Conservation (phyloP, 2,113 vertebrate genomes). For the Phalacrocorax brasilianus region DNA sequence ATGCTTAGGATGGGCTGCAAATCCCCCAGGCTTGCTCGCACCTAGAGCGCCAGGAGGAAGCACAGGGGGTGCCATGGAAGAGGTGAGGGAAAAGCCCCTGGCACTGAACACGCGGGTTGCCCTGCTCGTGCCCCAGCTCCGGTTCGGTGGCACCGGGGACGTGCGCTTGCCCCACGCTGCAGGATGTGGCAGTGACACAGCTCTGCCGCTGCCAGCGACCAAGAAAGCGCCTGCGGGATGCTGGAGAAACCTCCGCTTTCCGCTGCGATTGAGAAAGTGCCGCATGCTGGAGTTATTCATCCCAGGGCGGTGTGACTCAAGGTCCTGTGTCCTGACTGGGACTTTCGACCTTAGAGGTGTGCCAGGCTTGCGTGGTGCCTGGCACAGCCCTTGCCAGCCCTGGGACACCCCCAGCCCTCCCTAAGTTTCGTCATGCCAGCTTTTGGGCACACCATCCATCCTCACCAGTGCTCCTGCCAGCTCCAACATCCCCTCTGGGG, state of each 20-base stretch:
- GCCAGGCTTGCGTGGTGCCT: background rate
- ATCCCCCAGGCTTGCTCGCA: background rate
- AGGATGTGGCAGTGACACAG: background rate
- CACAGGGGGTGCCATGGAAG: background rate
- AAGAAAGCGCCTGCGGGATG: background rate
- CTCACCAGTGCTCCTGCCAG: background rate
- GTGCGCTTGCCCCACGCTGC: rapidly evolving
- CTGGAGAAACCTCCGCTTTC: background rate
- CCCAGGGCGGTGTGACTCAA: background rate
- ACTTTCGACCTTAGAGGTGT: background rate
- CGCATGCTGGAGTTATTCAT: background rate
- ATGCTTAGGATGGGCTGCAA: rapidly evolving
- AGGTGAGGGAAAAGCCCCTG: rapidly evolving
- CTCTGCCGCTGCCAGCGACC: background rate
- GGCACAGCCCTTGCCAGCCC: background rate
- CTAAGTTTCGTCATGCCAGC: background rate
- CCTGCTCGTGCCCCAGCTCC: rapidly evolving
- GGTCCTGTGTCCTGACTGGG: background rate
- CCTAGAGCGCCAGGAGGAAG: background rate
- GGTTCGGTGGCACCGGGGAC: background rate
- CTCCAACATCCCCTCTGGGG: background rate
- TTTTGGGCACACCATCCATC: background rate
- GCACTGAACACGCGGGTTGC: background rate
- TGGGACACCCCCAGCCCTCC: background rate
- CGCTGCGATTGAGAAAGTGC: slow-evolving; percentile 17